Evolutionary conservation across 2,797 vertebrate genomes (phyloP).

Genomic region (Sebastes vulpes): DNA sequence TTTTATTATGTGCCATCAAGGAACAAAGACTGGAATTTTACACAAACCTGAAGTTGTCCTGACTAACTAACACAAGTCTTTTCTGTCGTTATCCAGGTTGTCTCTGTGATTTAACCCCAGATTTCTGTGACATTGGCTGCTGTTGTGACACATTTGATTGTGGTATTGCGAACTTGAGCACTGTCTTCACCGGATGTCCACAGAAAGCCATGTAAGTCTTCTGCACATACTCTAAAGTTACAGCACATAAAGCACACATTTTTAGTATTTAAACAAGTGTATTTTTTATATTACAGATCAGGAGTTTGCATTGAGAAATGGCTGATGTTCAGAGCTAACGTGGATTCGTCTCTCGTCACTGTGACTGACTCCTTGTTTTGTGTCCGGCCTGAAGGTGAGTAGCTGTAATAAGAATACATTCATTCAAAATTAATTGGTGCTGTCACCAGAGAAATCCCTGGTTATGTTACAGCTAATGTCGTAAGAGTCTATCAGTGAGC

Average conservation of each 20-base stretch:
- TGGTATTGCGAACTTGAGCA: conserved; percentile 70
- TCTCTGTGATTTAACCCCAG: conserved; percentile 81
- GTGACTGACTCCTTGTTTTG: conserved; percentile 81
- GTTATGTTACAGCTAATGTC: not conserved
- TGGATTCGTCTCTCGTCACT: conserved; percentile 78
- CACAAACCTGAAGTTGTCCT: not conserved
- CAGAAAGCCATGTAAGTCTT: conserved; percentile 65
- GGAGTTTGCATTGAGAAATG: conserved; percentile 85
- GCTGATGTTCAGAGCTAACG: conserved; percentile 84
- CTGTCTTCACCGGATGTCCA: conserved; percentile 79
- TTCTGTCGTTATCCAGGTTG: conserved; percentile 71
- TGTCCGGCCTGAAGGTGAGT: conserved; percentile 72
- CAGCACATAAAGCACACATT: not conserved
- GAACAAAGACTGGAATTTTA: not conserved
- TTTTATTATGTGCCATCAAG: not conserved
- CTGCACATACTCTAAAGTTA: not conserved
- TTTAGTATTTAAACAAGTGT: not conserved
- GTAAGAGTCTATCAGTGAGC: not conserved
- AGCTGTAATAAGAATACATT: not conserved
- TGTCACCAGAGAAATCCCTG: not conserved
- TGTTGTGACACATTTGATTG: conserved; percentile 86
- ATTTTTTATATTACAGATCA: conserved; percentile 56
- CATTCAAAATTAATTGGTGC: not conserved
- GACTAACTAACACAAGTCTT: not conserved
- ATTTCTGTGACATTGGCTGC: conserved; percentile 86